A percentile compares a stretch with the other conserved stretches of the same genome.
Conservation (phyloP, 1,140 invertebrate genomes). For the Drosophila sulfurigaster region DNA sequence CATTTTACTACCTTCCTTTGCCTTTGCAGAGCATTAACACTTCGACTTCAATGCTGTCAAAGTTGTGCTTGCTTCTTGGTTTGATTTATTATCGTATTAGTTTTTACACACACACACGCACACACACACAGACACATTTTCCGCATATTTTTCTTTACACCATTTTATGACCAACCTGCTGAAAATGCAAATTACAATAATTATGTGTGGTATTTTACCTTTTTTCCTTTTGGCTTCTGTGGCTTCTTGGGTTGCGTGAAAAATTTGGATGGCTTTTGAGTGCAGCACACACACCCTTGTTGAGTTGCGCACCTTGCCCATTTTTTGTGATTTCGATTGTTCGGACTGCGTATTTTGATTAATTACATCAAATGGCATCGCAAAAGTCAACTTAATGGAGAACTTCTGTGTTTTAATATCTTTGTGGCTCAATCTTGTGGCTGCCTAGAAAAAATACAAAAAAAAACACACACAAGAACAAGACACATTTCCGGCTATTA, state of each 20-base stretch:
- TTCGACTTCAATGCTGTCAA: background rate
- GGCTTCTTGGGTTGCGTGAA: slow-evolving; percentile 22
- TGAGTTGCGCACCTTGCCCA: background rate
- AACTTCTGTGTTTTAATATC: slow-evolving; percentile 38
- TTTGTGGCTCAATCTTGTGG: slow-evolving; percentile 55
- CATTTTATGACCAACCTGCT: slow-evolving; percentile 32
- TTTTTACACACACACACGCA: slow-evolving; percentile 33
- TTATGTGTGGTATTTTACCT: slow-evolving; percentile 64
- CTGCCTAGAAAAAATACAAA: slow-evolving; percentile 34
- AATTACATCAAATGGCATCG: slow-evolving; percentile 49
- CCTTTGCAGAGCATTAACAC: slow-evolving; percentile 21
- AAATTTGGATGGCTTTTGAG: slow-evolving; percentile 20
- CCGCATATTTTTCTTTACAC: slow-evolving; percentile 11
- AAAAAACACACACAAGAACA: slow-evolving; percentile 43
- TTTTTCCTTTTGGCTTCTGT: slow-evolving; percentile 1
- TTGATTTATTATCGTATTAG: slow-evolving; percentile 75
- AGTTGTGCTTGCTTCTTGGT: slow-evolving; percentile 5
- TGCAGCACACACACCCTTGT: slow-evolving; percentile 45
- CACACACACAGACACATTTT: slow-evolving; percentile 2
- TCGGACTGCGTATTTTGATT: slow-evolving; percentile 60
- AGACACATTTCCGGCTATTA: slow-evolving; percentile 74
- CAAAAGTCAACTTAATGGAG: slow-evolving; percentile 30
- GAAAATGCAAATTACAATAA: slow-evolving; percentile 79
- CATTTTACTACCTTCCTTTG: too few species aligned
- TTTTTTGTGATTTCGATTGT: background rate